These are phyloP conservation scores for Actinemys pallida DNA, from an alignment of 2,113 vertebrate species.

Conservation along the genomic window DNA sequence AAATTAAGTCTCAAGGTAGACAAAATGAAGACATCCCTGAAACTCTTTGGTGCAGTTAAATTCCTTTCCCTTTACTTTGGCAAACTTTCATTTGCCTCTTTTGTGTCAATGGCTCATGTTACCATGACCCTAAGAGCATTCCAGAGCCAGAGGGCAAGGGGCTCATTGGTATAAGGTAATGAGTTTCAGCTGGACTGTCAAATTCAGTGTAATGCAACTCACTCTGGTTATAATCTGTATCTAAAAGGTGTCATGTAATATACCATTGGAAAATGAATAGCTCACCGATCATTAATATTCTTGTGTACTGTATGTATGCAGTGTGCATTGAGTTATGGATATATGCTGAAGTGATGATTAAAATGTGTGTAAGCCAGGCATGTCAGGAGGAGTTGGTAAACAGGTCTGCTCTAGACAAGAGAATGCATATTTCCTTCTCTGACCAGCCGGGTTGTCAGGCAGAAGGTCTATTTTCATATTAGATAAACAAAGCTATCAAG, in stretches of 20 bases:
- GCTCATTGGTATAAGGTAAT: too few relatives aligned
- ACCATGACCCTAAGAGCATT: too few relatives aligned
- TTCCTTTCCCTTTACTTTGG: constrained; percentile 13
- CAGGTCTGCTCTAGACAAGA: background rate
- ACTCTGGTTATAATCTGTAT: too few relatives aligned
- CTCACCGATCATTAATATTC: background rate
- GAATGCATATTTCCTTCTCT: background rate
- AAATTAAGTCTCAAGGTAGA: background rate
- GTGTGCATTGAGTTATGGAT: background rate
- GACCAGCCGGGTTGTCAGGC: background rate
- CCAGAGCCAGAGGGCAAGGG: too few relatives aligned
- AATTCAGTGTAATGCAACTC: too few relatives aligned
- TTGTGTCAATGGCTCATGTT: constrained; percentile 2
- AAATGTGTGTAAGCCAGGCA: background rate
- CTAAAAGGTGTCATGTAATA: too few relatives aligned
- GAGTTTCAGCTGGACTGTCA: too few relatives aligned
- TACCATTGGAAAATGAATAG: background rate
- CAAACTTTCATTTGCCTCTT: background rate
- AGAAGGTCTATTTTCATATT: background rate
- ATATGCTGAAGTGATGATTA: background rate
- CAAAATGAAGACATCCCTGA: constrained; percentile 11
- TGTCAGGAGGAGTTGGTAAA: background rate
- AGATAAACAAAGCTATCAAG: background rate
- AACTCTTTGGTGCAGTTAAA: constrained; percentile 28
- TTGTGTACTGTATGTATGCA: background rate